Base-by-base conservation (phyloP, 2,888 invertebrate species). In the Drosophila engyochracea region DNA sequence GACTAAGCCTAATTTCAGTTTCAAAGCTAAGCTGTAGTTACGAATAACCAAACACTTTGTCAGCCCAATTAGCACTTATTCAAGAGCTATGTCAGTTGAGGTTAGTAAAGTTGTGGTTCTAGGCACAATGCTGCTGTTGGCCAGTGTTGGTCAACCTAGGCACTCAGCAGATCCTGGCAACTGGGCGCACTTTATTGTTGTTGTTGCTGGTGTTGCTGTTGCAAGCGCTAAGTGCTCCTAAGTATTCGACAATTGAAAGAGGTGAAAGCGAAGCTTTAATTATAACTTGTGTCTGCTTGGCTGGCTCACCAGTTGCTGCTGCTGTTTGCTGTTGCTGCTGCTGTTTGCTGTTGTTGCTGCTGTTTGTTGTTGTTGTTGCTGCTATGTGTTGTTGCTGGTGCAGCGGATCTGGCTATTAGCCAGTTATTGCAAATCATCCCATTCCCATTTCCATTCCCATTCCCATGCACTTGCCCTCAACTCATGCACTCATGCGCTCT, bases 231-330 rank as follows among this genome's bases (percentile, higher is more conserved):
- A 78, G 54, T 59, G 66, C 75, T 75, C 47, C 67, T 63, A 76
- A 69, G 65, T 69, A 72, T 76, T 80, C 83, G 77, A 80, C 83
- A 76, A 82, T 69, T 71, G 67, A 61, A 39, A 47, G 63, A 69
- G 80, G 81, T 69, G 83, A 81, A 81, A 81, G 81, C 80, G 75
- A 72, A 64, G 76, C 68, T 70, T 79, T 76, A 76, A 82, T 76
- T 81, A 76, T 64, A 71, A 69, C 58, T 67, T 64, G 74, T 74
- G 59, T 72, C 65, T 81, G 69, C 81, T 72, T 79, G 71, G 61
- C 51, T 81, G 77, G 44, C 68, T 66, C 59, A 63, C 52, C 47
- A 51, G 65, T 33, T 60, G 70, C 12, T 37, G 54, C 47, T 59
- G 58, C 22, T 41, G 19, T 9, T 39, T 19, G 39, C 0, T 39